Conservation (phyloP, 2,888 invertebrate genomes). For the Frankliniella fusca region DNA sequence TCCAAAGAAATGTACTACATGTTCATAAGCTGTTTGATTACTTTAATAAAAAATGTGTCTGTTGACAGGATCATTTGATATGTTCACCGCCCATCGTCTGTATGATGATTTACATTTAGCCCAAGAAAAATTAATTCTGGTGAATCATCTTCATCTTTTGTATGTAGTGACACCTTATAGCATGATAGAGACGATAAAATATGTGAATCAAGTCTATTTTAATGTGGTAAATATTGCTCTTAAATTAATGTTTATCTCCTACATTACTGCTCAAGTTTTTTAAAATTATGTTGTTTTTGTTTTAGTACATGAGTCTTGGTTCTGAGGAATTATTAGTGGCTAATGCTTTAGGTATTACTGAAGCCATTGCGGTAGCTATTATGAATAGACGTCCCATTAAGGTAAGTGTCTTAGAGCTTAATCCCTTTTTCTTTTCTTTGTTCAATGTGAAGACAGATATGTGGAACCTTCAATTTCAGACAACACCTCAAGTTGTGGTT, state of each 20-base stretch:
- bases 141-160: conserved; percentile 78
- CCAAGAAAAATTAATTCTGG: conserved; percentile 69
- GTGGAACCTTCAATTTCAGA: conserved; percentile 46
- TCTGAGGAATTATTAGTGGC: conserved; percentile 66
- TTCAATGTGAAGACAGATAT: neutral
- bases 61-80: conserved; percentile 70
- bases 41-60: neutral
- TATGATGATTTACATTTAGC: conserved; percentile 69
- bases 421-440: conserved; percentile 26
- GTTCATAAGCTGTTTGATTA: neutral
- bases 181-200: conserved; percentile 50
- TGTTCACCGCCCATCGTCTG: conserved; percentile 65
- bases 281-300: conserved; percentile 38
- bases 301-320: conserved; percentile 60
- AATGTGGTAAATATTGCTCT: conserved; percentile 29
- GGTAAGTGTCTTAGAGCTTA: conserved; percentile 39
- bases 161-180: conserved; percentile 82
- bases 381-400: conserved; percentile 37
- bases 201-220: conserved; percentile 36
- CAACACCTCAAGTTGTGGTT: conserved; percentile 58
- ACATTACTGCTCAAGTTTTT: conserved; percentile 31
- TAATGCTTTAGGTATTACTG: conserved; percentile 70
- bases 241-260: conserved; percentile 33
- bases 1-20: neutral
- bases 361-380: conserved; percentile 47